Percentiles rank a stretch among this genome's conserved stretches.
Conservation (phyloP, 2,888 invertebrate species). For the Andrena trimmerana region DNA sequence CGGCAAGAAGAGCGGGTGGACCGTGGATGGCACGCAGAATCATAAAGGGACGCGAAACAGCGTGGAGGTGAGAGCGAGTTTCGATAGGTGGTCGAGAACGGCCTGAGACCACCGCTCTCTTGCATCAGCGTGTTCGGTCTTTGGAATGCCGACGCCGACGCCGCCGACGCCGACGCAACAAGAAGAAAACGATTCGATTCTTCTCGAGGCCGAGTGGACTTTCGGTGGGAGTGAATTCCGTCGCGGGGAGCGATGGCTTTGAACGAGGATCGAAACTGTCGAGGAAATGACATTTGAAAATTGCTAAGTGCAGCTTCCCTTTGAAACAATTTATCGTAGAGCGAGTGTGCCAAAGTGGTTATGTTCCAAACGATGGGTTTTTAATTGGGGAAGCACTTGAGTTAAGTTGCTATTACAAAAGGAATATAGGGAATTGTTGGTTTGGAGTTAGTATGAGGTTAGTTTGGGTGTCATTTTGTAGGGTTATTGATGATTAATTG, state of each 20-base stretch:
- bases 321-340: neutral
- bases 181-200: constrained; percentile 68
- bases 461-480: too few species aligned
- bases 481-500: too few species aligned
- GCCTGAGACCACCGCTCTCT: constrained; percentile 25
- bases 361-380: too few species aligned
- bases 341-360: neutral
- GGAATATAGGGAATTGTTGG: too few species aligned
- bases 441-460: too few species aligned
- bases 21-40: constrained; percentile 40
- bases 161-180: constrained; percentile 56
- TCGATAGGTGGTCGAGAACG: constrained; percentile 37
- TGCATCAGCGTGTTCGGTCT: constrained; percentile 72
- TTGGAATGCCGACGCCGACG: constrained; percentile 78
- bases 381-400: too few species aligned
- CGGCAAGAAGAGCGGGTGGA: neutral
- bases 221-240: constrained; percentile 41
- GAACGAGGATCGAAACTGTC: neutral
- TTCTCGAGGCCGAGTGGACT: constrained; percentile 42
- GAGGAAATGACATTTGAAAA: neutral
- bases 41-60: constrained; percentile 50
- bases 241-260: constrained; percentile 23
- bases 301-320: neutral
- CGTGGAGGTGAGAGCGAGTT: constrained; percentile 48
- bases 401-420: too few species aligned